Evolutionary conservation across 2,797 vertebrate genomes (phyloP), one percentile per base, ranked within the genome.

Genomic region (Molossus molossus): DNA sequence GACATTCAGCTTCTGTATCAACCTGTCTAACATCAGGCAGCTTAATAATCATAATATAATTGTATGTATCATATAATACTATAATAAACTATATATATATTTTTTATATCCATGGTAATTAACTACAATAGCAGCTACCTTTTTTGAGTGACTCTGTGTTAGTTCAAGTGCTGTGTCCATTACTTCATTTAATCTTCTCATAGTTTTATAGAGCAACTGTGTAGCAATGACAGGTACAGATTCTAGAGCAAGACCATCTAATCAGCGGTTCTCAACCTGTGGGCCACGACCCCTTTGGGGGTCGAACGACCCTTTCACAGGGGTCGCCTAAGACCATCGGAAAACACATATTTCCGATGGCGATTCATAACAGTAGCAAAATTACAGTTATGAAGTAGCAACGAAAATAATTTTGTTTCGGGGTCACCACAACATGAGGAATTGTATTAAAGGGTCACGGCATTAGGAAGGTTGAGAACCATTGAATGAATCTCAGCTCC

Each of bases 31-130:
- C 23, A 62, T 55, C 5, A 29, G 64, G 21, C 33, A 94, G 33
- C 29, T 93, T 76, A 84, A 65, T 90, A 55, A 87, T n/a, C 79
- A 53, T 70, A 40, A 57, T 79, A 79, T 23, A 55, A 87, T 67
- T 58, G 14, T 81, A 67, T 82, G 13, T 23, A 79, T 25, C 91
- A 64, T 57, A 11, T 89, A 81, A 60, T 33, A 20, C 62, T 45
- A 25, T 27, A 76, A 13, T 84, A 60, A 88, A 76, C n/a, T 60
- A 14, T 89, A 53, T 48, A 33, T 75, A 2, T 70, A 65, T 50
- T 72, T 77, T 90, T 90, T 53, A 40, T 90, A 23, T 84, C 40
- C 21, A 11, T 62, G 70, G 45, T 93, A 80, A 80, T 84, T 58
- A 87, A 21, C 21, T 50, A 21, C 3, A 75, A 12, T 25, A 60